These are phyloP conservation scores for Synanthedon formicaeformis DNA, from an alignment of 2,888 invertebrate species.

Conservation along the genomic window DNA sequence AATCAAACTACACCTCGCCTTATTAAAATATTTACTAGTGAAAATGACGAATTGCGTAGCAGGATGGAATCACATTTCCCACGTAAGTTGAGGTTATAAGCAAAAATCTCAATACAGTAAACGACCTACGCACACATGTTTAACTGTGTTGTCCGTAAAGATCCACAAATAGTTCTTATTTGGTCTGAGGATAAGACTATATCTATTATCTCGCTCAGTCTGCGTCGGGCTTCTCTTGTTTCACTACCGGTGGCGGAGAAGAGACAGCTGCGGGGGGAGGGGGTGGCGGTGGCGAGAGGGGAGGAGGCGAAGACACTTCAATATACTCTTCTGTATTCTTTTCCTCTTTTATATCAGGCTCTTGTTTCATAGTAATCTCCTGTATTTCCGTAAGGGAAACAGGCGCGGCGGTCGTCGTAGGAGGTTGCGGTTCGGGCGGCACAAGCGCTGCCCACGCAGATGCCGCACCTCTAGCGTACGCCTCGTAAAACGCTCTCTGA, in stretches of 20 bases:
- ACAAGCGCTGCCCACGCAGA: conserved; percentile 57
- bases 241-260: conserved; percentile 32
- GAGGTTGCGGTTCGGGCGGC: conserved; percentile 31
- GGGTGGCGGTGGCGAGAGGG: conserved; percentile 36
- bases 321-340: conserved; percentile 58
- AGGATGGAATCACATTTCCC: too few species aligned
- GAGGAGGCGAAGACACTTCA: conserved; percentile 58
- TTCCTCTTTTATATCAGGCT: conserved; percentile 60
- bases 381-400: conserved; percentile 1
- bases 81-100: too few species aligned
- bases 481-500: conserved; percentile 59
- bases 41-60: too few species aligned
- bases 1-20: too few species aligned
- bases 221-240: conserved; percentile 56
- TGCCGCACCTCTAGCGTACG: conserved; percentile 57
- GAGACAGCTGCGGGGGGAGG: conserved; percentile 17
- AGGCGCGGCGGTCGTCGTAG: conserved; percentile 13
- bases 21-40: too few species aligned
- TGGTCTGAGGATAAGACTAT: not conserved
- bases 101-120: too few species aligned
- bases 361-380: conserved; percentile 39
- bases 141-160: too few species aligned
- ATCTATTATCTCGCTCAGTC: conserved; percentile 21
- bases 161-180: too few species aligned
- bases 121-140: too few species aligned